Evolutionary conservation across 2,888 invertebrate genomes (phyloP).

Genomic region (Ophraella communa): DNA sequence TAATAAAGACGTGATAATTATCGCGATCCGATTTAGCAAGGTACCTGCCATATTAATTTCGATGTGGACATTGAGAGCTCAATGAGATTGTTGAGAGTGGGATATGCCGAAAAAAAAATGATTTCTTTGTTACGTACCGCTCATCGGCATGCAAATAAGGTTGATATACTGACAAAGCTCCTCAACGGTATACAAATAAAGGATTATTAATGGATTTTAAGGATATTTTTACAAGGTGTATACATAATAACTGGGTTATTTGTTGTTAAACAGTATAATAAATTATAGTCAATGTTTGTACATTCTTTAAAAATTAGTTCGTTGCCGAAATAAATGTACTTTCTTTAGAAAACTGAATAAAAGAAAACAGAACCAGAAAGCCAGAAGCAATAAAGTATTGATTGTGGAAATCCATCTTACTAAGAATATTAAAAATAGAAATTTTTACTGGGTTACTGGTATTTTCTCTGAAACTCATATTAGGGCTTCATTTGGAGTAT

Average conservation of each 20-base stretch:
- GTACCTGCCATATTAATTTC: constrained; percentile 7
- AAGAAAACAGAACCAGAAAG: no score
- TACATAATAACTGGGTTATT: background rate
- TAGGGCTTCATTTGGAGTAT: no score
- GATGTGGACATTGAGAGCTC: background rate
- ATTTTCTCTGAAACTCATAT: no score
- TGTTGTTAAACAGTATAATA: background rate
- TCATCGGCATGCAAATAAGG: background rate
- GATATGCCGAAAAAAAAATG: background rate
- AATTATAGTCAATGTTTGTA: no score
- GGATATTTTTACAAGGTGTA: background rate
- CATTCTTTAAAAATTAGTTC: no score
- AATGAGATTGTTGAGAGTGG: background rate
- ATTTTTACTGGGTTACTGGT: no score
- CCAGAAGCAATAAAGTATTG: no score
- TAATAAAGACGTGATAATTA: constrained; percentile 29
- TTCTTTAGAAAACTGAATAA: no score
- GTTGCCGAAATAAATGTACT: no score
- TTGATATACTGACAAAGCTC: background rate
- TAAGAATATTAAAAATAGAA: no score
- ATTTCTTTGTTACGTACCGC: background rate
- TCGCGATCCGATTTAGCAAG: constrained; percentile 11
- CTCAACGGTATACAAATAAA: background rate
- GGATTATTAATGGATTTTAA: background rate
- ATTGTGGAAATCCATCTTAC: no score